Conservation (phyloP, 2,888 invertebrate species). For the Parnassius mnemosyne region DNA sequence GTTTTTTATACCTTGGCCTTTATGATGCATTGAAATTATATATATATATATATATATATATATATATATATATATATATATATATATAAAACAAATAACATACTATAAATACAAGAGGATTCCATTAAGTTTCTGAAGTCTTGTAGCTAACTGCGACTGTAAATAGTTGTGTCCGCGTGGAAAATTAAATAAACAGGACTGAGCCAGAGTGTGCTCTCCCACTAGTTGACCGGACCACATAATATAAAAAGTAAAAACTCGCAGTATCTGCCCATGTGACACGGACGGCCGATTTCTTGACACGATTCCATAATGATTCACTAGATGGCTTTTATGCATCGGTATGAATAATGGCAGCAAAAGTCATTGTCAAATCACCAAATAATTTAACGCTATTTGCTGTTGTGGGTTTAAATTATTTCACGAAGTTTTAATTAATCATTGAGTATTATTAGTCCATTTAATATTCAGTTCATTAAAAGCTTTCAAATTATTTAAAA, state of each 20-base stretch:
- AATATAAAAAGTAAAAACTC: constrained; percentile 11
- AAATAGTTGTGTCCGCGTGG: constrained; percentile 40
- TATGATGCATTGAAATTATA: neutral
- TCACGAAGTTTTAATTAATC: neutral
- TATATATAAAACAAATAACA: too few relatives aligned
- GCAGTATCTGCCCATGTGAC: constrained; percentile 19
- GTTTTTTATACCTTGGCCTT: too few relatives aligned
- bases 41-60: too few relatives aligned
- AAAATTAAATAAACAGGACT: constrained; percentile 51
- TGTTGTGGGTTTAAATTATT: neutral
- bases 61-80: too few relatives aligned
- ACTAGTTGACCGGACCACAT: constrained; percentile 21
- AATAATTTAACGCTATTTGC: constrained; percentile 6
- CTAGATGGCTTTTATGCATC: constrained; percentile 50
- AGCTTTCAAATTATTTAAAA: too few relatives aligned
- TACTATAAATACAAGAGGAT: neutral
- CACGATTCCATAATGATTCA: constrained; percentile 61
- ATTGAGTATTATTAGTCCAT: too few relatives aligned
- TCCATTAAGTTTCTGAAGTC: constrained; percentile 28
- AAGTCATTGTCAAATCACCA: constrained; percentile 18
- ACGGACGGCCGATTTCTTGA: constrained; percentile 54
- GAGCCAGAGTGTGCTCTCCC: constrained; percentile 39
- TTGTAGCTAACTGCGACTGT: constrained; percentile 32
- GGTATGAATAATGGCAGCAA: constrained; percentile 38
- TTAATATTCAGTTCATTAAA: too few relatives aligned